phyloP scores from a whole-genome alignment of 2,797 vertebrate genomes.

The Hoplostethus mediterraneus region DNA sequence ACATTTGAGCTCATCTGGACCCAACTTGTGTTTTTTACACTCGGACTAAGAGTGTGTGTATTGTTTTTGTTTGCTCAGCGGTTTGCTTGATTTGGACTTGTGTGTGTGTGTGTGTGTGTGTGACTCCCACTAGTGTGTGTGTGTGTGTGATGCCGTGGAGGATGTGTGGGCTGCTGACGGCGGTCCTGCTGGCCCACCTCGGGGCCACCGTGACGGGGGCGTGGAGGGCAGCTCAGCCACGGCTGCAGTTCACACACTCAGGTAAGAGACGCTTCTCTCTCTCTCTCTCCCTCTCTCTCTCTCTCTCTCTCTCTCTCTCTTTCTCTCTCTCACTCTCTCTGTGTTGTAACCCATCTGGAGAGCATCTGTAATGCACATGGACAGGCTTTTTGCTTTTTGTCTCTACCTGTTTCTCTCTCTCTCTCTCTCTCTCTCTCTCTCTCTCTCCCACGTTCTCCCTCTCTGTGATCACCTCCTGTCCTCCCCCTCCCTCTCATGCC shows the following conservation, averaged over 20 bases:
- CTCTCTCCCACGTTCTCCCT: neutral
- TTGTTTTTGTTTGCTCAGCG: no score
- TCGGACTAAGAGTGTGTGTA: slow-evolving; percentile 20
- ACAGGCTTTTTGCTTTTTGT: slow-evolving; percentile 12
- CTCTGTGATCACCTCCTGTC: slow-evolving; percentile 23
- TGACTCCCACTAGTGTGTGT: neutral
- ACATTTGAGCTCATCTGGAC: no score
- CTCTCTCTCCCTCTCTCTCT: neutral
- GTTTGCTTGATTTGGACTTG: slow-evolving; percentile 9
- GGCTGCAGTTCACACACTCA: slow-evolving; percentile 82
- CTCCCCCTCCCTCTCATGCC: no score
- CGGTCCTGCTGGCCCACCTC: slow-evolving; percentile 70
- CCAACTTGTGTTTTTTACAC: neutral
- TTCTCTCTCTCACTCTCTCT: slow-evolving; percentile 17
- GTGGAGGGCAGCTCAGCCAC: slow-evolving; percentile 85
- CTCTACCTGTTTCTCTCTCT: slow-evolving; percentile 6
- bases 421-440: slow-evolving; percentile 6
- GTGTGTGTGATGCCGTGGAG: slow-evolving; percentile 27
- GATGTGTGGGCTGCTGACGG: slow-evolving; percentile 63
- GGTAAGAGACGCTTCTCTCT: slow-evolving; percentile 60
- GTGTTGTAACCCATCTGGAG: neutral
- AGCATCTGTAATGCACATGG: neutral
- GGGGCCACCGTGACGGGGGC: slow-evolving; percentile 71
- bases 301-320: neutral
- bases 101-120: neutral